Conservation (phyloP, 2,888 invertebrate species). For the Calameuta filiformis region DNA sequence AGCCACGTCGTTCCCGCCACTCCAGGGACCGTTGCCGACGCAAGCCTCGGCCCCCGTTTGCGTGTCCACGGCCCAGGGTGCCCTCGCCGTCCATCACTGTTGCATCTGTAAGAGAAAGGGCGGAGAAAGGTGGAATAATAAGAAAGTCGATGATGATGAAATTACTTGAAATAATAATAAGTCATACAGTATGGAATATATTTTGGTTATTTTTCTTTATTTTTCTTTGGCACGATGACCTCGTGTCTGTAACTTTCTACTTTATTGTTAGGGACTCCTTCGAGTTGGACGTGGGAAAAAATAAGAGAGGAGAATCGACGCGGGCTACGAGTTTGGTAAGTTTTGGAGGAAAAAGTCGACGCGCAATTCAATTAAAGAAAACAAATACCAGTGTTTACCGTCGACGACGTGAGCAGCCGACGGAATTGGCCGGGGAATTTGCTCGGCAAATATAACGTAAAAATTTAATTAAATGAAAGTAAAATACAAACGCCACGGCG, state of each 20-base stretch:
- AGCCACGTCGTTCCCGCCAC: constrained; percentile 71
- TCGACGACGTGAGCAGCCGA: constrained; percentile 32
- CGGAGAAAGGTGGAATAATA: neutral
- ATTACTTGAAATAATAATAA: neutral
- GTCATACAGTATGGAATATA: neutral
- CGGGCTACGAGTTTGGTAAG: neutral
- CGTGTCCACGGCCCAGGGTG: constrained; percentile 59
- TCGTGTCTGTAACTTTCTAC: neutral
- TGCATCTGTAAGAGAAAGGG: constrained; percentile 43
- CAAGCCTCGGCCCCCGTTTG: constrained; percentile 59
- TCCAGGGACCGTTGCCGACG: constrained; percentile 71
- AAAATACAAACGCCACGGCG: constrained; percentile 26
- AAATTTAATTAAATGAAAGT: constrained; percentile 44
- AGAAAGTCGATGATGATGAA: neutral
- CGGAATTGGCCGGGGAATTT: constrained; percentile 38
- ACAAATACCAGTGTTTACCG: constrained; percentile 42
- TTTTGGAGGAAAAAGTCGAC: constrained; percentile 11
- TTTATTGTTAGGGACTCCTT: neutral
- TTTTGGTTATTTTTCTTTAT: neutral
- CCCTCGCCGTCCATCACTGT: constrained; percentile 58
- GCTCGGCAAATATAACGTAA: constrained; percentile 43
- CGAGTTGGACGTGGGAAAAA: neutral
- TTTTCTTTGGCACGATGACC: neutral
- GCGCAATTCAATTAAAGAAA: constrained; percentile 46
- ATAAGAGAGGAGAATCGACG: neutral